A percentile compares a stretch with the other conserved stretches of the same genome.
These are phyloP conservation scores for Anguilla anguilla DNA, from an alignment of 2,797 vertebrate genomes.

Conservation along the genomic window DNA sequence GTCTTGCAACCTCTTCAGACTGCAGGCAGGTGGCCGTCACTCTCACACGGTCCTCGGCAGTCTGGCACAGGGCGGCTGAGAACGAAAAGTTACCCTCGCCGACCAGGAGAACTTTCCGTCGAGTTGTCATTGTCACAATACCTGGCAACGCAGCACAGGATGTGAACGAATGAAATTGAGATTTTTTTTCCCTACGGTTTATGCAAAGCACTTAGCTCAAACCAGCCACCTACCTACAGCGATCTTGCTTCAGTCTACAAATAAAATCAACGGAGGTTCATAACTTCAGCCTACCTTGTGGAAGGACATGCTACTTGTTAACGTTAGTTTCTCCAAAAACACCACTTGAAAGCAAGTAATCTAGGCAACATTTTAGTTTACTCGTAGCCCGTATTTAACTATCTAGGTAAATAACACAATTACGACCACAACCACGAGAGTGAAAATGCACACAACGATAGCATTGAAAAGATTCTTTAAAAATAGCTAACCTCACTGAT, in stretches of 20 bases:
- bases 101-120: slow-evolving; percentile 76
- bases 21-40: slow-evolving; percentile 86
- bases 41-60: slow-evolving; percentile 36
- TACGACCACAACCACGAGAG: background rate
- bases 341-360: background rate
- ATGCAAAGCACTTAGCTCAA: background rate
- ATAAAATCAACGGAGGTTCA: background rate
- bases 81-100: slow-evolving; percentile 98
- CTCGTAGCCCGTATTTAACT: background rate
- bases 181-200: background rate
- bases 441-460: background rate
- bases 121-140: slow-evolving; percentile 37
- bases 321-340: background rate
- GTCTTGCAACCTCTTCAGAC: slow-evolving; percentile 61
- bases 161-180: background rate
- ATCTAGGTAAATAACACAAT: background rate
- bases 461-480: background rate
- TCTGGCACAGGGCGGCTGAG: slow-evolving; percentile 71
- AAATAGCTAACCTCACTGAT: background rate
- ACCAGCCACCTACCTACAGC: background rate
- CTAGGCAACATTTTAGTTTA: background rate
- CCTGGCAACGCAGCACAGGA: background rate
- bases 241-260: background rate
- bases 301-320: background rate
- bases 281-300: background rate